These are phyloP conservation scores for Sturnus vulgaris DNA, from an alignment of 2,113 vertebrate genomes.

Conservation along the genomic window DNA sequence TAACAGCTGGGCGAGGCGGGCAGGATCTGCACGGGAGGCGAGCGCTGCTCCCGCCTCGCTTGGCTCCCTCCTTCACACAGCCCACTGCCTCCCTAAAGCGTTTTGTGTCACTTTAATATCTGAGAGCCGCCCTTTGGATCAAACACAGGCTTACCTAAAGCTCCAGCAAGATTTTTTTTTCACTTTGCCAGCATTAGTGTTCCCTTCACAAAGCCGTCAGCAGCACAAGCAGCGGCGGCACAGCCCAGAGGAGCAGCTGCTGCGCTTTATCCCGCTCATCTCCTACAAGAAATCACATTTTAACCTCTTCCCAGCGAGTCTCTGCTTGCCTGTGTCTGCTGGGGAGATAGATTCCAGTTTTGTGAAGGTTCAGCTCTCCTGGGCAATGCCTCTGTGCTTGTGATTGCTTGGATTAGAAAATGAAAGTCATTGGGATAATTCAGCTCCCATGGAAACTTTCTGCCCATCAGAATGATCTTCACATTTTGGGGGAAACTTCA, in stretches of 20 bases:
- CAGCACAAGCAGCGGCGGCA: not conserved
- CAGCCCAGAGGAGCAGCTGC: not conserved
- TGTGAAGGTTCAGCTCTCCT: not conserved
- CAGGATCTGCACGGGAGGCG: not conserved
- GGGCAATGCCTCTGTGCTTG: not conserved
- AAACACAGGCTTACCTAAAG: slow-evolving; percentile 4
- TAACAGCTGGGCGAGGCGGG: not conserved
- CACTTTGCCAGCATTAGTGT: not conserved
- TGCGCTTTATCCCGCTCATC: not conserved
- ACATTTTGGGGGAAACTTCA: not conserved
- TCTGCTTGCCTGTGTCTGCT: not conserved
- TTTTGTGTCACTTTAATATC: not conserved
- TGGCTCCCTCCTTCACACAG: not conserved
- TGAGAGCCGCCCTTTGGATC: not conserved
- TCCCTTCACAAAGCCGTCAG: not conserved
- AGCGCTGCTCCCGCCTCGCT: not conserved
- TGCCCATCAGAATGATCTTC: not conserved
- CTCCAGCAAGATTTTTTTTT: not conserved
- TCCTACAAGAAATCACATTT: not conserved
- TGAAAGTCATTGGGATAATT: not conserved
- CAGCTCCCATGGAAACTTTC: not conserved
- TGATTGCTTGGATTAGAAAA: not conserved
- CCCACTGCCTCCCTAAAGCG: not conserved
- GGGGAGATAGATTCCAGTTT: not conserved
- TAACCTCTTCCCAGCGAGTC: not conserved